Evolutionary conservation across 2,113 vertebrate species (phyloP), one percentile per base, ranked within the genome.

Genomic region (Barnardius zonarius): DNA sequence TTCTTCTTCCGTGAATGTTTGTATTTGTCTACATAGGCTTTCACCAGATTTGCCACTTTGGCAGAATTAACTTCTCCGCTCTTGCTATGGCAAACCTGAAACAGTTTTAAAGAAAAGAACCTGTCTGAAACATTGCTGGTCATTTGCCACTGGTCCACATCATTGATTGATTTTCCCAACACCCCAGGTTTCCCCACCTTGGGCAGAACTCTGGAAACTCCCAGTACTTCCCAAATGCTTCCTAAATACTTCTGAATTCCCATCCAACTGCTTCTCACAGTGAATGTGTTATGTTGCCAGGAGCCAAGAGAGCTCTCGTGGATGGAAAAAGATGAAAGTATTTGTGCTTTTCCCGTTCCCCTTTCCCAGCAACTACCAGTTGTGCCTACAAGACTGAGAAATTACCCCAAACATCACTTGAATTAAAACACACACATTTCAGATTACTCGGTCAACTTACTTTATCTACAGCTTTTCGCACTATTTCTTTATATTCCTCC

Each of bases 401-500:
- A 39, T 4, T 66, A 28, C 6, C 68, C 72, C 61, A 43, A 49
- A 18, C 59, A 35, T 13, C 8, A 19, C n/a, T 46, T 27, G 59
- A 25, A 0, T 0, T 6, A 28, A 19, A 66, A 62, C 0, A 5
- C 2, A 15, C 1, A 8, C 61, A 25, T 43, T 63, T 55, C 4
- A 10, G 46, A 22, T 33, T 5, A 37, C 10, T 3, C 17, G 2
- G 12, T 7, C 48, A 18, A 97, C 98, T 97, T 95, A 99, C 99
- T 97, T 99, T 99, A 96, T 99, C 99, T 24, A 99, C 99, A 63
- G 99, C 99, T 98, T 99, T 99, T 95, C 99, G 98, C 64, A 99
- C 99, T 19, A 99, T 99, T 96, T 99, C 99, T 95, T 99, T 99
- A 93, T 99, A 99, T 80, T 99, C 99, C 52, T 99, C 99, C 98